Evolutionary conservation across 2,113 vertebrate species (phyloP).

Genomic region (Nibea albiflora): DNA sequence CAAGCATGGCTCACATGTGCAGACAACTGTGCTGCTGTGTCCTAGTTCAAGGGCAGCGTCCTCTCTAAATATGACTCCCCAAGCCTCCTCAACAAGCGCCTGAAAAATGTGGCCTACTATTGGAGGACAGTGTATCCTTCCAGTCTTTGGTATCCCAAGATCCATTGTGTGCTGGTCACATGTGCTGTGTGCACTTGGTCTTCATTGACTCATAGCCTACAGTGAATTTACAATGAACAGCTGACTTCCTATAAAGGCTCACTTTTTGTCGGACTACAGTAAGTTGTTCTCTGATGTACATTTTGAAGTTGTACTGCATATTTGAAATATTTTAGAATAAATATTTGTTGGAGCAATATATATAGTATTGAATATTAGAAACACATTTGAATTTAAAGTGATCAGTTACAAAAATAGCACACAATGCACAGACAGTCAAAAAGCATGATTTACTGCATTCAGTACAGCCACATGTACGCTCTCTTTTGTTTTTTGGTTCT

Average conservation of each 20-base stretch:
- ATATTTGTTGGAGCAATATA: neutral
- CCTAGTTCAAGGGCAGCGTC: constrained; percentile 29
- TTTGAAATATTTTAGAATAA: neutral
- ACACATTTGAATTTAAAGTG: neutral
- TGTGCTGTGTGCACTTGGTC: neutral
- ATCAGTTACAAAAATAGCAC: neutral
- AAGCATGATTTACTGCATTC: neutral
- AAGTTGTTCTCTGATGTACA: neutral
- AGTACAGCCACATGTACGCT: neutral
- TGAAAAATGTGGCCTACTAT: constrained; percentile 2
- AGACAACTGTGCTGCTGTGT: constrained; percentile 11
- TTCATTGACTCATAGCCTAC: too few species aligned
- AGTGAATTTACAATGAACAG: neutral
- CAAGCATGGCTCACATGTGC: neutral
- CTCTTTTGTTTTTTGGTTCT: neutral
- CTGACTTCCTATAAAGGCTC: neutral
- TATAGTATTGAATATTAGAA: neutral
- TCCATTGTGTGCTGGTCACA: too few species aligned
- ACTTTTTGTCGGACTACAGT: neutral
- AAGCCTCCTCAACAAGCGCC: constrained; percentile 4
- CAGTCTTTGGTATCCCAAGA: neutral
- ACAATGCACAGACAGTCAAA: too few species aligned
- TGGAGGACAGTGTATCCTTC: neutral
- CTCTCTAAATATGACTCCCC: constrained; percentile 33
- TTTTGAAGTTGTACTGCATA: neutral